Evolutionary conservation across 1,140 invertebrate genomes (phyloP).

Genomic region (Hirudo medicinalis): DNA sequence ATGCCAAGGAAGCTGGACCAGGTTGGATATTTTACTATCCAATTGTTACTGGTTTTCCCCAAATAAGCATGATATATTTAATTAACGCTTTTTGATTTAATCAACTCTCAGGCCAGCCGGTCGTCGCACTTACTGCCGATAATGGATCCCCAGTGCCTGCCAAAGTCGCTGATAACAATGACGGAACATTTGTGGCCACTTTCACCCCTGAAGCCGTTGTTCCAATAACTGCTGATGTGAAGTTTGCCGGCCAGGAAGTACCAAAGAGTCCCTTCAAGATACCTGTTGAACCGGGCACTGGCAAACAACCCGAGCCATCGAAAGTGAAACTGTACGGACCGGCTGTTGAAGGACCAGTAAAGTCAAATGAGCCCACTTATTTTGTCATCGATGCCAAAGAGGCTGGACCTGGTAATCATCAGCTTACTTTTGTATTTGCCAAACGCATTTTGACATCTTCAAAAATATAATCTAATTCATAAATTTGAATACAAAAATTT

Average conservation of each 20-base stretch:
- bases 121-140: slow-evolving; percentile 21
- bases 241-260: slow-evolving; percentile 11
- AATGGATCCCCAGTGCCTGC: slow-evolving; percentile 53
- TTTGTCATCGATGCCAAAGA: slow-evolving; percentile 24
- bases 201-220: slow-evolving; percentile 46
- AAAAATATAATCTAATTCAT: too few relatives aligned
- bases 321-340: slow-evolving; percentile 24
- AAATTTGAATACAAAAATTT: too few relatives aligned
- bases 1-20: slow-evolving; percentile 24
- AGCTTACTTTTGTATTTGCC: too few relatives aligned
- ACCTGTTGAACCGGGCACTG: slow-evolving; percentile 14
- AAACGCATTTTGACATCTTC: too few relatives aligned
- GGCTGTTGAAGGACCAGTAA: slow-evolving; percentile 23
- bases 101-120: neutral
- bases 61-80: neutral
- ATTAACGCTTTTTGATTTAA: neutral
- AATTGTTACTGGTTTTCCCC: neutral
- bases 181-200: slow-evolving; percentile 67
- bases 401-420: slow-evolving; percentile 18
- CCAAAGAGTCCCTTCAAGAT: slow-evolving; percentile 18
- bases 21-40: neutral
- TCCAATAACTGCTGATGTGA: slow-evolving; percentile 7
- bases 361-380: slow-evolving; percentile 21
- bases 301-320: slow-evolving; percentile 15
- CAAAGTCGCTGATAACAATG: slow-evolving; percentile 71